These are phyloP conservation scores for Pterostichus madidus DNA, from an alignment of 2,888 invertebrate genomes.

Conservation along the genomic window DNA sequence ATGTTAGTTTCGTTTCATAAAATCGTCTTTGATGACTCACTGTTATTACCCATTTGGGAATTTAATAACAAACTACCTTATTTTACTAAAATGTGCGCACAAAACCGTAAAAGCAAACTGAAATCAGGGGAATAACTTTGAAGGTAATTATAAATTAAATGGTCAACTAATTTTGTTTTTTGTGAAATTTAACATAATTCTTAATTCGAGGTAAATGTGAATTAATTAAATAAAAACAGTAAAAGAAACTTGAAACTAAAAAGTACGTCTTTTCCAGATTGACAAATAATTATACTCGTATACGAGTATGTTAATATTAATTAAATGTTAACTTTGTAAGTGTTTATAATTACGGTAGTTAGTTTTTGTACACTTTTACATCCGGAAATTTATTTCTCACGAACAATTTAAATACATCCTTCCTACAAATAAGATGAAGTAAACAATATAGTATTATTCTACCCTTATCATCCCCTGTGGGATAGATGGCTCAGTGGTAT, in stretches of 20 bases:
- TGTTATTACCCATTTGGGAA: constrained; percentile 3
- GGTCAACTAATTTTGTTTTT: constrained; percentile 1
- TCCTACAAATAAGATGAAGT: no score
- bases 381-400: neutral
- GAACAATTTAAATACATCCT: neutral
- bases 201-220: no score
- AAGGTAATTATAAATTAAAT: neutral
- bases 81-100: neutral
- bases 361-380: constrained; percentile 14
- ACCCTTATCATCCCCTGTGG: no score
- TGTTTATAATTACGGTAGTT: constrained; percentile 22
- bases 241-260: no score
- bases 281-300: constrained; percentile 21
- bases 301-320: constrained; percentile 1
- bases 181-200: no score
- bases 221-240: no score
- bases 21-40: neutral
- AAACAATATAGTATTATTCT: no score
- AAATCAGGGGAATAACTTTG: neutral
- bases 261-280: neutral
- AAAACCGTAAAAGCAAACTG: neutral
- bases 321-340: constrained; percentile 14
- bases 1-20: no score
- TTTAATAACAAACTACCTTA: neutral
- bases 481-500: no score